phyloP scores from a whole-genome alignment of 1,140 invertebrate species.

The Meloidogyne floridensis region DNA sequence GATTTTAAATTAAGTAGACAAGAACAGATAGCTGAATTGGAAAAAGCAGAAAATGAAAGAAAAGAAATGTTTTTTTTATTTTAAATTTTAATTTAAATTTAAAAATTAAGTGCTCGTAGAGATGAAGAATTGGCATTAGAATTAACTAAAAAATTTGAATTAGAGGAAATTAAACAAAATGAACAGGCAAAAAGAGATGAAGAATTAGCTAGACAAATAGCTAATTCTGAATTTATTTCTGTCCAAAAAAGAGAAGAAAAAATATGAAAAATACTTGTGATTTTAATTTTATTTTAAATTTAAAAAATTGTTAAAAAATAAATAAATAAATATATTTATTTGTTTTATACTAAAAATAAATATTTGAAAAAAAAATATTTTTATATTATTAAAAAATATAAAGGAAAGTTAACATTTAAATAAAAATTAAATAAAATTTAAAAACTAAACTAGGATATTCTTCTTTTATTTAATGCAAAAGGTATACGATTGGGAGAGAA shows the following conservation, averaged over 20 bases:
- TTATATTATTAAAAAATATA: no score
- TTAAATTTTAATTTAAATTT: background rate
- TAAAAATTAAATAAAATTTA: no score
- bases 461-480: no score
- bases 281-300: no score
- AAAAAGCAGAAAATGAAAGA: slow-evolving; percentile 11
- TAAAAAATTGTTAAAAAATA: no score
- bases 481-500: no score
- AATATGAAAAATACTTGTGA: no score
- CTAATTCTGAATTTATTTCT: slow-evolving; percentile 5
- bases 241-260: background rate
- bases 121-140: slow-evolving; percentile 17
- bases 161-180: background rate
- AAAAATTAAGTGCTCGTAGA: background rate
- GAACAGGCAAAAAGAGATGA: slow-evolving; percentile 15
- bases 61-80: background rate
- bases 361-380: no score
- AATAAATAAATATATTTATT: no score
- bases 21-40: slow-evolving; percentile 1
- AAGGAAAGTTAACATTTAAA: no score
- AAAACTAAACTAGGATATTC: no score
- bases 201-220: slow-evolving; percentile 13
- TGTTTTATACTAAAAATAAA: no score
- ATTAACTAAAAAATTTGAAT: slow-evolving; percentile 7
- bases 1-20: slow-evolving; percentile 26